These are phyloP conservation scores for Dryobotodes eremita DNA, from an alignment of 2,888 invertebrate genomes.

Conservation along the genomic window DNA sequence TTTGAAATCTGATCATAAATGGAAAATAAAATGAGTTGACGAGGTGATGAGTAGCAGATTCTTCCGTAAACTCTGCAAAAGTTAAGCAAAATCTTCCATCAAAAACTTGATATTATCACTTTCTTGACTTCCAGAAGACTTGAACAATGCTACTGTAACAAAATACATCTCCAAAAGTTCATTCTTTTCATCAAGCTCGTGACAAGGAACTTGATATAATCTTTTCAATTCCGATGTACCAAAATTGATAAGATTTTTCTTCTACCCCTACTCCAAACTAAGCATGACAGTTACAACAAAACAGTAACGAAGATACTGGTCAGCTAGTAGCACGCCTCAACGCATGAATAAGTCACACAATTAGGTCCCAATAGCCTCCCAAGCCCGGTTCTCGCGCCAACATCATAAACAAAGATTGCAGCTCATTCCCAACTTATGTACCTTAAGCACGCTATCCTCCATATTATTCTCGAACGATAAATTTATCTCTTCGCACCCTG, in stretches of 20 bases:
- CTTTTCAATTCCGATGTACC: not conserved
- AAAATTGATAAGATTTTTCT: conserved; percentile 10
- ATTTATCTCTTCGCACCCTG: conserved; percentile 89
- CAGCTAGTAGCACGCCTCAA: conserved; percentile 51
- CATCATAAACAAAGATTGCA: conserved; percentile 87
- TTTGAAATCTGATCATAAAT: not conserved
- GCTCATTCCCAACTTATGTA: conserved; percentile 83
- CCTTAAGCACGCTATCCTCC: conserved; percentile 85
- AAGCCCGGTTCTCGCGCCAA: conserved; percentile 68
- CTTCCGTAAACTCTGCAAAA: not conserved
- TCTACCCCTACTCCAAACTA: conserved; percentile 21
- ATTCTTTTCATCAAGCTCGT: not conserved
- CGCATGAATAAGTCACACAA: conserved; percentile 81
- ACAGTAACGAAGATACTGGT: conserved; percentile 48
- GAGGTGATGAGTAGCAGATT: not conserved
- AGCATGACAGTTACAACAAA: conserved; percentile 49
- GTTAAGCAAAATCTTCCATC: too few species aligned
- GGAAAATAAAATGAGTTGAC: not conserved
- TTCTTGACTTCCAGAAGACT: not conserved
- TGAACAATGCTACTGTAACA: not conserved
- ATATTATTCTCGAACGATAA: conserved; percentile 85
- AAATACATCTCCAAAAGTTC: not conserved
- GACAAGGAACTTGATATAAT: not conserved
- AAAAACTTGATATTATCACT: not conserved
- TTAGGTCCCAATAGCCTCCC: conserved; percentile 78